A percentile compares a stretch with the other conserved stretches of the same genome.
Conservation (phyloP, 2,888 invertebrate genomes). For the Gari tellinella region DNA sequence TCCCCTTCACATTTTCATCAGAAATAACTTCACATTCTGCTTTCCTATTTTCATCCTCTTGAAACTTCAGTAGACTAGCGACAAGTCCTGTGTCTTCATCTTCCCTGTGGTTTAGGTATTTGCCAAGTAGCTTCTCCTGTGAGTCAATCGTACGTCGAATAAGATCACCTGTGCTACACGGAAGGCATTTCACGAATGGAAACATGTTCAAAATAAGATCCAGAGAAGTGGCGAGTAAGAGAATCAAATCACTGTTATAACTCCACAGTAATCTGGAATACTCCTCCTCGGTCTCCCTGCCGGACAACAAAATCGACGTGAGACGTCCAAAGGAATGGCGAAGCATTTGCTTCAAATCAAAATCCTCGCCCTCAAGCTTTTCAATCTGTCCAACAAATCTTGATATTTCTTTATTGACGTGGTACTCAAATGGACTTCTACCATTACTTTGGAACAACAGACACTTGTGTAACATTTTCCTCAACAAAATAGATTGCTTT, state of each 20-base stretch:
- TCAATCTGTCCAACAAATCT: constrained; percentile 9
- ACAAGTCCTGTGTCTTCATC: constrained; percentile 9
- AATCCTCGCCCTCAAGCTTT: constrained; percentile 7
- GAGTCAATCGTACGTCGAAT: constrained; percentile 7
- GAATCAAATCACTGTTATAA: constrained; percentile 3
- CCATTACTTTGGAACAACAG: constrained; percentile 9
- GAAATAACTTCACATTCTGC: constrained; percentile 18
- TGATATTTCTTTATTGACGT: constrained; percentile 21
- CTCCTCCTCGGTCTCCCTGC: background rate
- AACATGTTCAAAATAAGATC: constrained; percentile 7
- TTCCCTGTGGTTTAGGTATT: background rate
- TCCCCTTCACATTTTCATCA: constrained; percentile 23
- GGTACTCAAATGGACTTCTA: constrained; percentile 4
- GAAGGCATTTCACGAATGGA: constrained; percentile 16
- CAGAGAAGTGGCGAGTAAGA: constrained; percentile 12
- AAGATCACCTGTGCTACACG: constrained; percentile 2
- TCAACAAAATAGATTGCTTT: constrained; percentile 7
- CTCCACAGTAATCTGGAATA: constrained; percentile 14
- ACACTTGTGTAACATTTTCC: constrained; percentile 18
- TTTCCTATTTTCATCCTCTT: constrained; percentile 14
- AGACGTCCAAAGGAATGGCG: constrained; percentile 29
- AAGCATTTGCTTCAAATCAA: constrained; percentile 17
- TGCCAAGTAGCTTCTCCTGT: constrained; percentile 7
- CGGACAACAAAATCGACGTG: constrained; percentile 30
- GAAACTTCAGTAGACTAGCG: constrained; percentile 5